Percentiles rank a stretch among this genome's conserved stretches.
These are phyloP conservation scores for Amphiduros pacificus DNA, from an alignment of 2,888 invertebrate genomes.

Conservation along the genomic window DNA sequence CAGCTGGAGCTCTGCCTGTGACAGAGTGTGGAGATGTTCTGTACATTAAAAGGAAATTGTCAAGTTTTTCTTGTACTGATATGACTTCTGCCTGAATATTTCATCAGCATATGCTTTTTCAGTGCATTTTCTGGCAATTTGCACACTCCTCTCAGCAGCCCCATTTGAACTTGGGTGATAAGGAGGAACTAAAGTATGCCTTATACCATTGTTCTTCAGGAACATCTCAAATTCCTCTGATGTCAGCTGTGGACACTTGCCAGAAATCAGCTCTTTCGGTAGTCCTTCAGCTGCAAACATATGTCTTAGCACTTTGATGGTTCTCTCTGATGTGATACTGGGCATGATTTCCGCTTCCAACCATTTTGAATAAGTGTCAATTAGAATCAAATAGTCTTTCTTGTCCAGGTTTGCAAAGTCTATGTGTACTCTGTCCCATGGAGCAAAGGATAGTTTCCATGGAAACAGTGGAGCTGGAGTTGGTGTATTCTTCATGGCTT, in stretches of 20 bases:
- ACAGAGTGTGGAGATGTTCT: neutral
- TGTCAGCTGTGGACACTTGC: conserved; percentile 33
- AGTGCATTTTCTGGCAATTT: neutral
- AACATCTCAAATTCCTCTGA: conserved; percentile 30
- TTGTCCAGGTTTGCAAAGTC: conserved; percentile 36
- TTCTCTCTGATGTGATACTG: conserved; percentile 24
- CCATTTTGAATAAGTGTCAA: conserved; percentile 37
- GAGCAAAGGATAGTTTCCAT: conserved; percentile 35
- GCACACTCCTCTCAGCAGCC: neutral
- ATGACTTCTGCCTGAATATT: too few species aligned
- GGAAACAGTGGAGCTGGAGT: conserved; percentile 34
- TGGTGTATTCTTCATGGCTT: conserved; percentile 19
- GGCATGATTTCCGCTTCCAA: conserved; percentile 24
- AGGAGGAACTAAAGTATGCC: conserved; percentile 10
- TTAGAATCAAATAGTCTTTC: conserved; percentile 29
- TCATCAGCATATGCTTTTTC: neutral
- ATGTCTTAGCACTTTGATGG: conserved; percentile 27
- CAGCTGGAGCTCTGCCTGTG: neutral
- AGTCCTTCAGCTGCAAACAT: conserved; percentile 31
- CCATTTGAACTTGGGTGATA: conserved; percentile 7
- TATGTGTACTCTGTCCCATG: conserved; percentile 39
- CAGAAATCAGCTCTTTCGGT: conserved; percentile 30
- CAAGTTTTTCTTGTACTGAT: neutral
- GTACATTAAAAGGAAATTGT: neutral
- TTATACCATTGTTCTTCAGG: conserved; percentile 26